Evolutionary conservation across 2,113 vertebrate genomes (phyloP).

Genomic region (Oncorhynchus clarkii): DNA sequence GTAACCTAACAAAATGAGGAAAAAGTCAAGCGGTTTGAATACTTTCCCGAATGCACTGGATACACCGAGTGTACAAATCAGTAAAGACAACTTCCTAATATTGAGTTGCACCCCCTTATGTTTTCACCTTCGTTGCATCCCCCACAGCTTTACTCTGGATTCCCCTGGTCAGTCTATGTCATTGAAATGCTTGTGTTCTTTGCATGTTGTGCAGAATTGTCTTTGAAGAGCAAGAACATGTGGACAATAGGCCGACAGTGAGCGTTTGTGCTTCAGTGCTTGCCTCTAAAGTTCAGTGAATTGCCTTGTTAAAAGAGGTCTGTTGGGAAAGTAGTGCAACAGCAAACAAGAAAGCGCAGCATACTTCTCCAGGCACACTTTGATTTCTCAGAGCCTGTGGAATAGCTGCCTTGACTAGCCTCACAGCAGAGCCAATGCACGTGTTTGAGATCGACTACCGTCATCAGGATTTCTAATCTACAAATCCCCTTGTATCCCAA

Average conservation of each 20-base stretch:
- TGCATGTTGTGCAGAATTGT: not conserved
- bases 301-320: not conserved
- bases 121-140: too few relatives aligned
- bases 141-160: too few relatives aligned
- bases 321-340: not conserved
- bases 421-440: not conserved
- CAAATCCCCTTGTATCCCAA: too few relatives aligned
- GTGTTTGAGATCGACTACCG: too few relatives aligned
- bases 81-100: too few relatives aligned
- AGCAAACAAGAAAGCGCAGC: not conserved
- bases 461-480: too few relatives aligned
- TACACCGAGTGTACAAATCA: too few relatives aligned
- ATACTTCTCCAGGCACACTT: not conserved
- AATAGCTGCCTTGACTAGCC: not conserved
- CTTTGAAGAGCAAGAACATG: not conserved
- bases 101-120: too few relatives aligned
- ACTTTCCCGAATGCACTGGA: too few relatives aligned
- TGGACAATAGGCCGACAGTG: not conserved
- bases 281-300: not conserved
- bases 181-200: not conserved
- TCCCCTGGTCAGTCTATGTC: too few relatives aligned
- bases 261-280: slow-evolving; percentile 1
- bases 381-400: not conserved
- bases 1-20: too few relatives aligned
- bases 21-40: too few relatives aligned